Evolutionary conservation across 2,113 vertebrate genomes (phyloP).

Genomic region (Tragelaphus scriptus): DNA sequence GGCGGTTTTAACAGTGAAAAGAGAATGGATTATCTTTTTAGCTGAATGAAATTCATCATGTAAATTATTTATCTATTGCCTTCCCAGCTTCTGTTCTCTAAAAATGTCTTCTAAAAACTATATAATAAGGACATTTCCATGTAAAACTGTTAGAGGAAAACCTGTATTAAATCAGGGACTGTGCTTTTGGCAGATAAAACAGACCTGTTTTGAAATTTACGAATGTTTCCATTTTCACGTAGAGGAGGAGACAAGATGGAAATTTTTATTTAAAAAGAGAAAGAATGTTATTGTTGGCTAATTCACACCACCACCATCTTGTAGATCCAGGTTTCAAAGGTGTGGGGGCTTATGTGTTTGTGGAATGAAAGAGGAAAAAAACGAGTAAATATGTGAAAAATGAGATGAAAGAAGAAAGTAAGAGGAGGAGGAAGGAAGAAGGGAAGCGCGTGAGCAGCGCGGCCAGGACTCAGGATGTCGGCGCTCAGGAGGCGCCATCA

Average conservation of each 20-base stretch:
- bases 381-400: background rate
- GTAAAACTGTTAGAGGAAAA: background rate
- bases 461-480: background rate
- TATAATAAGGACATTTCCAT: background rate
- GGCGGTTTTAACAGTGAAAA: background rate
- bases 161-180: background rate
- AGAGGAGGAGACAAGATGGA: background rate
- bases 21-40: background rate
- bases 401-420: background rate
- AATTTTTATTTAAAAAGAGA: background rate
- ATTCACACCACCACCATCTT: background rate
- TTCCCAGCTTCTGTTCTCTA: background rate
- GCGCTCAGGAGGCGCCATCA: background rate
- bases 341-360: background rate
- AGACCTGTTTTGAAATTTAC: background rate
- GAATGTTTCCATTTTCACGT: conserved; percentile 6
- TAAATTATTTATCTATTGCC: background rate
- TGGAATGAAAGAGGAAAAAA: background rate
- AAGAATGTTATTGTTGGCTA: background rate
- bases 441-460: background rate
- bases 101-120: background rate
- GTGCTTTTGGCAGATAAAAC: conserved; percentile 19
- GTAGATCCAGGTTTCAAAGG: background rate
- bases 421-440: background rate
- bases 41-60: background rate